phyloP scores from a whole-genome alignment of 2,113 vertebrate species.

The Seriola aureovittata region DNA sequence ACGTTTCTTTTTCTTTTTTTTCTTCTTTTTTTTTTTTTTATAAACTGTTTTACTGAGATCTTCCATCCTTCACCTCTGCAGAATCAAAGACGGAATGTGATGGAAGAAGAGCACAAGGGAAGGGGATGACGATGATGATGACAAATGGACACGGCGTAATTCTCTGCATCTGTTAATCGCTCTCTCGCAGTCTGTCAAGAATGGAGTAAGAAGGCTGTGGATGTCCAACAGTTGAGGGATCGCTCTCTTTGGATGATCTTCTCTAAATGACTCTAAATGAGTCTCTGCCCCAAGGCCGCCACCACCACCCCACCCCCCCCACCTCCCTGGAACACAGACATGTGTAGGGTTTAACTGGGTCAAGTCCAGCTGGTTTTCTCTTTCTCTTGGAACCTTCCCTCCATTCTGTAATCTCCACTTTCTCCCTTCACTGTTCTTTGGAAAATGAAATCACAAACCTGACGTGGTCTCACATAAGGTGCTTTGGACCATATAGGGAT shows the following conservation, averaged over 20 bases:
- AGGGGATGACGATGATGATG: not conserved
- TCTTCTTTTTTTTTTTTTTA: not conserved
- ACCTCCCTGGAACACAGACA: not conserved
- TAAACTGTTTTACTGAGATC: not conserved
- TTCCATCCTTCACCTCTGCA: not conserved
- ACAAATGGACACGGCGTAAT: not conserved
- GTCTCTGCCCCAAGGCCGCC: not conserved
- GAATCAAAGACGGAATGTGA: constrained; percentile 8
- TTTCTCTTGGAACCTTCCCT: not conserved
- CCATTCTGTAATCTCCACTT: not conserved
- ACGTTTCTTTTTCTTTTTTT: not conserved
- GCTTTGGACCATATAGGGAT: not conserved
- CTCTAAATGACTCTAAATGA: not conserved
- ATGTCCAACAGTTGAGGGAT: not conserved
- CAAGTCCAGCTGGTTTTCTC: not conserved
- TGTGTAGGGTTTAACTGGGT: not conserved
- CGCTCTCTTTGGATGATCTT: not conserved
- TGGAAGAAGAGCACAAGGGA: not conserved
- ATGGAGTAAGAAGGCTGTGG: not conserved
- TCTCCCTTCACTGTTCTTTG: not conserved
- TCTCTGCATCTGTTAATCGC: not conserved
- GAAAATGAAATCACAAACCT: constrained; percentile 14
- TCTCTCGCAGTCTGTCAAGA: not conserved
- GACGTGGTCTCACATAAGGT: not conserved
- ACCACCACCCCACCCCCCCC: too few relatives aligned